phyloP scores from a whole-genome alignment of 2,797 vertebrate genomes.

The Alcedo atthis region DNA sequence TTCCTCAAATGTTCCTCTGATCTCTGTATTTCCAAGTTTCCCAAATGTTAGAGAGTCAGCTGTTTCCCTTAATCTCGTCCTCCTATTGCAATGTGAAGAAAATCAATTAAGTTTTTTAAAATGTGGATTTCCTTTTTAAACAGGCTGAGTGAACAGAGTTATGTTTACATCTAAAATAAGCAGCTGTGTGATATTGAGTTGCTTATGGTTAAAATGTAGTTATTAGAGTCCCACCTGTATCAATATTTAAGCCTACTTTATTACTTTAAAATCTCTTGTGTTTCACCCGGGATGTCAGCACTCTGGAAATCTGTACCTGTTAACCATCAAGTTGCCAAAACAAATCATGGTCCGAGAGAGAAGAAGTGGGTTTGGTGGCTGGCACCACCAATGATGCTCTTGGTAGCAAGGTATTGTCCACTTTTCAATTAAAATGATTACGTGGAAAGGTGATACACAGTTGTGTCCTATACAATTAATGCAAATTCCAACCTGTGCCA shows the following conservation, averaged over 20 bases:
- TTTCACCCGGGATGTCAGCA: conserved; percentile 80
- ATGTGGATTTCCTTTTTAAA: conserved; percentile 62
- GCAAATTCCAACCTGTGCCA: neutral
- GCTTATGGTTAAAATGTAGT: conserved; percentile 80
- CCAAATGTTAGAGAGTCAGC: neutral
- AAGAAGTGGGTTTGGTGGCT: neutral
- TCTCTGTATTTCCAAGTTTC: conserved; percentile 1
- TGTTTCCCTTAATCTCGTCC: neutral
- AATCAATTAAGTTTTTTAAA: conserved; percentile 73
- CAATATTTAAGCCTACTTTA: conserved; percentile 85
- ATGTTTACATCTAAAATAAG: conserved; percentile 78
- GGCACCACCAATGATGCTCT: neutral
- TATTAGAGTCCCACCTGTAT: conserved; percentile 79
- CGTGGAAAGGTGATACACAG: neutral
- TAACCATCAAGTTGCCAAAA: conserved; percentile 78
- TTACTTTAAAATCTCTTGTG: conserved; percentile 82
- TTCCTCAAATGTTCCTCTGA: conserved; percentile 3
- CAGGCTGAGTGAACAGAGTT: conserved; percentile 59
- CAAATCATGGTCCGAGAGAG: neutral
- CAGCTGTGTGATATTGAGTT: conserved; percentile 75
- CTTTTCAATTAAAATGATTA: neutral
- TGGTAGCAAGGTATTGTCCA: neutral
- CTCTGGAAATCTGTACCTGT: conserved; percentile 72
- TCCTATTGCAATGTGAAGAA: conserved; percentile 57
- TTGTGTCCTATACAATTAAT: neutral